These are phyloP conservation scores for Zaprionus camerounensis DNA, from an alignment of 1,140 invertebrate genomes.

Conservation along the genomic window DNA sequence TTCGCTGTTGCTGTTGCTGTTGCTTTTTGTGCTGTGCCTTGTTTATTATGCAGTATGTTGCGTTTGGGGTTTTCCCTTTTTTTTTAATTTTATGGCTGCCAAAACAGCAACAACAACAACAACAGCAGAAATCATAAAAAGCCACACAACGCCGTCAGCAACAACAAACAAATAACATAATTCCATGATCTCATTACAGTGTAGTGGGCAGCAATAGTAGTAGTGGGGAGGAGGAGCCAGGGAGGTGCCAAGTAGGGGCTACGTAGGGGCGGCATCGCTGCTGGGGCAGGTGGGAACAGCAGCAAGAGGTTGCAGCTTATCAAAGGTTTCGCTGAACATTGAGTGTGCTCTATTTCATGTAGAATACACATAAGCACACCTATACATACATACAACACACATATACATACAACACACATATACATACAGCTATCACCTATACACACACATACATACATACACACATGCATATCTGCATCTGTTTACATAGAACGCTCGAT, in stretches of 20 bases:
- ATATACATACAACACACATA: background rate
- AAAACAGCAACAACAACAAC: slow-evolving; percentile 31
- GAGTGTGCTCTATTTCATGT: too few species aligned
- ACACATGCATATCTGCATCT: background rate
- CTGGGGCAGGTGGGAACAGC: background rate
- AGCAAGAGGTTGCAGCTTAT: background rate
- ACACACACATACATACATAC: background rate
- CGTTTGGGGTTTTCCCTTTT: slow-evolving; percentile 30
- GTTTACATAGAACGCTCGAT: background rate
- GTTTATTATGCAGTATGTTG: slow-evolving; percentile 76
- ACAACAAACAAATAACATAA: slow-evolving; percentile 59
- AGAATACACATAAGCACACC: too few species aligned
- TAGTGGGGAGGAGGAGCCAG: background rate
- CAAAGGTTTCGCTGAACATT: background rate
- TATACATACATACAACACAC: too few species aligned
- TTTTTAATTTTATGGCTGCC: slow-evolving; percentile 52
- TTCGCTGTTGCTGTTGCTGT: slow-evolving; percentile 21
- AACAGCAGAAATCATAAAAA: background rate
- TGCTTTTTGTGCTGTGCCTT: slow-evolving; percentile 38
- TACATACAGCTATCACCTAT: background rate
- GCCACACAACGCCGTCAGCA: background rate
- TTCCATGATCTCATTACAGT: slow-evolving; percentile 65
- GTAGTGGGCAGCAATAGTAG: background rate
- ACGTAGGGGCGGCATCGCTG: background rate
- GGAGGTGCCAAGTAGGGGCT: too few species aligned